Percentiles rank a stretch among this genome's conserved stretches.
Evolutionary conservation across 1,140 invertebrate species (phyloP).

Genomic region (Ladona fulva): DNA sequence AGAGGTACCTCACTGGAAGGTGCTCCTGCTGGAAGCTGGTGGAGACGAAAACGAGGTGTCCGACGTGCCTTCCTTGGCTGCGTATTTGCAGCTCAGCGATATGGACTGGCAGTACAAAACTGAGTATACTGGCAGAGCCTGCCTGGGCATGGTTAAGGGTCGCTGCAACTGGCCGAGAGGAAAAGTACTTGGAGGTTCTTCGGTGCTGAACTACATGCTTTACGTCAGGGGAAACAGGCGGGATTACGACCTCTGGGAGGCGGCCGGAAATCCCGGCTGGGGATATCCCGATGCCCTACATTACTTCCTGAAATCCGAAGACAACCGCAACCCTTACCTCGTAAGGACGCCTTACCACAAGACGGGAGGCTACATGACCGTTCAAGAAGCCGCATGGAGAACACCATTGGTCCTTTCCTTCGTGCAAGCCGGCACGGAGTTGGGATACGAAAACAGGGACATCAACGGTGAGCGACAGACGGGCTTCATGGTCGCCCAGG

Average conservation of each 20-base stretch:
- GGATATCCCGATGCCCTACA: conserved; percentile 74
- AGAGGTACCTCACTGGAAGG: conserved; percentile 61
- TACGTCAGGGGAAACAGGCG: conserved; percentile 74
- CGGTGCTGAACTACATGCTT: conserved; percentile 90
- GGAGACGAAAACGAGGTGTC: conserved; percentile 85
- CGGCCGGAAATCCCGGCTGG: conserved; percentile 79
- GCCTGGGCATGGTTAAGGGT: conserved; percentile 54
- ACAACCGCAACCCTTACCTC: conserved; percentile 75
- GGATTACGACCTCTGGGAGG: conserved; percentile 89
- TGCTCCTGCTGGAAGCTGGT: conserved; percentile 84
- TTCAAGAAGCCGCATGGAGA: conserved; percentile 75
- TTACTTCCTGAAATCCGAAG: conserved; percentile 87
- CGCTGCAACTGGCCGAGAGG: conserved; percentile 77
- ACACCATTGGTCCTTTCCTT: conserved; percentile 71
- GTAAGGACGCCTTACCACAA: conserved; percentile 59
- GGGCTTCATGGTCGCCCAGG: conserved; percentile 83
- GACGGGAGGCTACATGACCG: conserved; percentile 64
- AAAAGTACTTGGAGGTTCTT: conserved; percentile 80
- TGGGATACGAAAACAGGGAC: conserved; percentile 80
- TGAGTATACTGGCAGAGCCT: conserved; percentile 72
- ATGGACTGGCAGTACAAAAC: conserved; percentile 90
- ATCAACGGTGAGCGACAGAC: conserved; percentile 76
- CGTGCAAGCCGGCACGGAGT: conserved; percentile 73
- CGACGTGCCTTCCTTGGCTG: conserved; percentile 78
- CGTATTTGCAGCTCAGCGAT: conserved; percentile 76